Conservation (phyloP, 2,888 invertebrate genomes). For the Limnephilus marmoratus region DNA sequence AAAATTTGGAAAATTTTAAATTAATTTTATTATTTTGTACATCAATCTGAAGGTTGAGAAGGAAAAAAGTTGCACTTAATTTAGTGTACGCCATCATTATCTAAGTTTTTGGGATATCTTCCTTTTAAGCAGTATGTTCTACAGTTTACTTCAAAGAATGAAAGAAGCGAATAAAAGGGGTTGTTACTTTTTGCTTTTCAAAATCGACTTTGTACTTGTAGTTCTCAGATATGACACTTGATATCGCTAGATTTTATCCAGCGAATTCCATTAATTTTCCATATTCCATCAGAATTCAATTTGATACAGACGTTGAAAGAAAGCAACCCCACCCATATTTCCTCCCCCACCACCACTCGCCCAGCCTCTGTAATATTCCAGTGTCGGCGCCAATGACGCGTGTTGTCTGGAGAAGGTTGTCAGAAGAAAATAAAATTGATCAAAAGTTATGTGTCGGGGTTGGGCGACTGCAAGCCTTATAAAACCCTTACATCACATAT, state of each 20-base stretch:
- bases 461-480: neutral
- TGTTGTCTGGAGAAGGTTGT: conserved; percentile 27
- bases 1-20: no score
- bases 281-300: conserved; percentile 59
- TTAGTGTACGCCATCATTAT: neutral
- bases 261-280: conserved; percentile 57
- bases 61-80: neutral
- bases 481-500: neutral
- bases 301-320: conserved; percentile 56
- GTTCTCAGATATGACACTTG: conserved; percentile 28
- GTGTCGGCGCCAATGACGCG: conserved; percentile 13
- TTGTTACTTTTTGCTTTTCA: neutral
- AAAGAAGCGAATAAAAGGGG: no score
- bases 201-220: neutral
- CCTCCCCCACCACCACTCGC: neutral
- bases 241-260: conserved; percentile 36
- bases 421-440: conserved; percentile 20
- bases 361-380: neutral
- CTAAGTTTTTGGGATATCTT: no score
- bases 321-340: neutral
- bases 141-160: no score
- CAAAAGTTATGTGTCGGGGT: neutral
- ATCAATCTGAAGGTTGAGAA: no score
- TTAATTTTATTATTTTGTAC: no score
- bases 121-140: no score